phyloP scores from a whole-genome alignment of 2,113 vertebrate species.

The Microcebus tavaratra region DNA sequence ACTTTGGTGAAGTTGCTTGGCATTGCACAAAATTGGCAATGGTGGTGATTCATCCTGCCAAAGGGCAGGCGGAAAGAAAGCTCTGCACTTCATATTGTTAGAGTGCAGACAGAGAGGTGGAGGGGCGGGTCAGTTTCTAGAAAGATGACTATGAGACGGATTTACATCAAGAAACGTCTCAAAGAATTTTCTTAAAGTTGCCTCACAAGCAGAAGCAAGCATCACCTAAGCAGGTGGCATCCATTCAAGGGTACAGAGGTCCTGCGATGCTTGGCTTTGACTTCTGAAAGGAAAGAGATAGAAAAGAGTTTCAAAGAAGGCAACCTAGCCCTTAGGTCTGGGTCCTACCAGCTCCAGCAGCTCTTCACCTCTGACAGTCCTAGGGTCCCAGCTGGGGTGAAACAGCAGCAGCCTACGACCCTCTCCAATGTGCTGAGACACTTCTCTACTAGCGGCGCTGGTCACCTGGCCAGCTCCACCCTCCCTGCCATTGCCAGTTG shows the following conservation, averaged over 20 bases:
- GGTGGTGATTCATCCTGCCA: conserved; percentile 57
- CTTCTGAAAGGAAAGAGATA: not conserved
- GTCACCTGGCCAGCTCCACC: not conserved
- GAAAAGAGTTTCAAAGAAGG: not conserved
- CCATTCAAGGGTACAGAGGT: not conserved
- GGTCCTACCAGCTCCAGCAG: not conserved
- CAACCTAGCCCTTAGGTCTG: not conserved
- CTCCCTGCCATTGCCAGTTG: no score
- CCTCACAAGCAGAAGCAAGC: not conserved
- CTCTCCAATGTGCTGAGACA: no score
- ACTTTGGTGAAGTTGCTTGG: conserved; percentile 70
- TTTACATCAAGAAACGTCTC: not conserved
- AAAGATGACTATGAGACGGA: conserved; percentile 54
- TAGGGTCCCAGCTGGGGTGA: not conserved
- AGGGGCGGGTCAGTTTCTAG: not conserved
- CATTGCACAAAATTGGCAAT: conserved; percentile 69
- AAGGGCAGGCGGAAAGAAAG: conserved; percentile 53
- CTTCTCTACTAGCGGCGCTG: not conserved
- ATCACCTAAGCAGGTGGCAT: not conserved
- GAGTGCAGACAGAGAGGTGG: conserved; percentile 48
- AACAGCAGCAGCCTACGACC: rapidly evolving
- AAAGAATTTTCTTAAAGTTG: not conserved
- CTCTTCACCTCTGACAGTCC: not conserved
- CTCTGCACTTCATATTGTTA: conserved; percentile 66
- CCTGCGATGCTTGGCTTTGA: not conserved